These are phyloP conservation scores for Acholoe squamosa DNA, from an alignment of 2,888 invertebrate species.

Conservation along the genomic window DNA sequence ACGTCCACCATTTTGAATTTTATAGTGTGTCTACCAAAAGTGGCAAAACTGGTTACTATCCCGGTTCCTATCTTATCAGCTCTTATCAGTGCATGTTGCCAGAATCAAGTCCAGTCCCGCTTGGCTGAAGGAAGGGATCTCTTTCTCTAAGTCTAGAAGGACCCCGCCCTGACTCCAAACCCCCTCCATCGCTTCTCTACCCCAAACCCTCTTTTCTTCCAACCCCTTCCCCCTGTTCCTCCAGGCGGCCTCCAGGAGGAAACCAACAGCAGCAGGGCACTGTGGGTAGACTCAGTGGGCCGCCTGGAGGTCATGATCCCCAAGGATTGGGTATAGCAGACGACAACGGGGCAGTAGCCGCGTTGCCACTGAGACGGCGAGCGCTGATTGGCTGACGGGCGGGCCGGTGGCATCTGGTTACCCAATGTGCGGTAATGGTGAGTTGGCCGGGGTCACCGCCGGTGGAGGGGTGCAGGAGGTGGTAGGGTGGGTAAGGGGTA, in stretches of 20 bases:
- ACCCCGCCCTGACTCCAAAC: background rate
- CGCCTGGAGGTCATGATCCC: slow-evolving; percentile 55
- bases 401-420: slow-evolving; percentile 61
- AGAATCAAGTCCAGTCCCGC: background rate
- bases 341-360: slow-evolving; percentile 49
- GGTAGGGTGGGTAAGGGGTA: background rate
- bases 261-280: slow-evolving; percentile 15
- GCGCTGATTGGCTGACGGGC: slow-evolving; percentile 61
- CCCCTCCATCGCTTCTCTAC: background rate
- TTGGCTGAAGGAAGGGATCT: background rate
- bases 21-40: too few relatives aligned
- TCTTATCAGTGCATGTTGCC: too few relatives aligned
- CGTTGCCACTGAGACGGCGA: slow-evolving; percentile 50
- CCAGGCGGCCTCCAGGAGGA: slow-evolving; percentile 22
- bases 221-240: background rate
- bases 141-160: slow-evolving; percentile 20
- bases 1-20: too few relatives aligned
- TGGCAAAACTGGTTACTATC: too few relatives aligned
- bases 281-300: background rate
- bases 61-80: too few relatives aligned
- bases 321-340: slow-evolving; percentile 50
- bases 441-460: slow-evolving; percentile 54
- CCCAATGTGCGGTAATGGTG: slow-evolving; percentile 64
- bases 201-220: background rate
- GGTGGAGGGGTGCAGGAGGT: slow-evolving; percentile 12